phyloP scores from a whole-genome alignment of 2,113 vertebrate genomes.

The Toxotes jaculatrix region DNA sequence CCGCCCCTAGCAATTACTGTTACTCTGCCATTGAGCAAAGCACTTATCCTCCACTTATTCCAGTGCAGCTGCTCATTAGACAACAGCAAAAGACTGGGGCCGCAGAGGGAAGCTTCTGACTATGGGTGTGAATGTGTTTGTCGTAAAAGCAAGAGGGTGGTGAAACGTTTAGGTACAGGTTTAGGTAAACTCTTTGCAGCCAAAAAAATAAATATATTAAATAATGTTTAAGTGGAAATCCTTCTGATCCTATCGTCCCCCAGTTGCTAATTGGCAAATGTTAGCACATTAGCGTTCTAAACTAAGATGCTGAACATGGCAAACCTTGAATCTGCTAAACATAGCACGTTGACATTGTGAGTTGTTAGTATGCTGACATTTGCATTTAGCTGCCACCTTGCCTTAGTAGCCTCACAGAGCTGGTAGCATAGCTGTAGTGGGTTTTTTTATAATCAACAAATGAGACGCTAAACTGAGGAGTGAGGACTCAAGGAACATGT shows the following conservation, averaged over 20 bases:
- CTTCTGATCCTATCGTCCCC: no score
- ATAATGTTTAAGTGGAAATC: no score
- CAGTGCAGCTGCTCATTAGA: conserved; percentile 73
- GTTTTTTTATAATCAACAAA: not conserved
- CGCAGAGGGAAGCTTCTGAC: conserved; percentile 2
- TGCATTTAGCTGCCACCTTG: not conserved
- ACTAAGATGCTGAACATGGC: not conserved
- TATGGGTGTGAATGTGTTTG: not conserved
- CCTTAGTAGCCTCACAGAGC: not conserved
- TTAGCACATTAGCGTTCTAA: not conserved
- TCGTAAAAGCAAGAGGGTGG: not conserved
- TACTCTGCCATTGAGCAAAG: conserved; percentile 60
- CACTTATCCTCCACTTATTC: conserved; percentile 65
- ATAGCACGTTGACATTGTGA: not conserved
- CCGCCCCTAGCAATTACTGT: conserved; percentile 52
- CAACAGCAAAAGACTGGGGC: conserved; percentile 12
- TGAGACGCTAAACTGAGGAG: not conserved
- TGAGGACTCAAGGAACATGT: not conserved
- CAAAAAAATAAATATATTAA: not conserved
- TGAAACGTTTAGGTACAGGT: not conserved
- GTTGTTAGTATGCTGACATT: not conserved
- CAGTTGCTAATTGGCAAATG: not conserved
- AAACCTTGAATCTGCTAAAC: not conserved
- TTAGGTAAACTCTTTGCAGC: conserved; percentile 4
- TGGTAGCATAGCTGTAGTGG: no score